Evolutionary conservation across 2,797 vertebrate species (phyloP).

Genomic region (Oreortyx pictus): DNA sequence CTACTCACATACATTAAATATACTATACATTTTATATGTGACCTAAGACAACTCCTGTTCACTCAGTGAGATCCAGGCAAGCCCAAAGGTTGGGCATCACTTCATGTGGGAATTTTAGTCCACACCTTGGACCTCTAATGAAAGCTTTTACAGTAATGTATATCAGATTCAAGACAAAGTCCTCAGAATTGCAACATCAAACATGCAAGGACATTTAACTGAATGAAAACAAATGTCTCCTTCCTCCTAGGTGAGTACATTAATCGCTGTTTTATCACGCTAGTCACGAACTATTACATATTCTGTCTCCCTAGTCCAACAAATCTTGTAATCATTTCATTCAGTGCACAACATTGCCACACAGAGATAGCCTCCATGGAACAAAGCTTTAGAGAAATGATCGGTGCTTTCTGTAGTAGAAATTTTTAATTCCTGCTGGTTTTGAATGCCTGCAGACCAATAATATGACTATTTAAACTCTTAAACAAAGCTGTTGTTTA

Average conservation of each 20-base stretch:
- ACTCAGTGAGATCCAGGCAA: no score
- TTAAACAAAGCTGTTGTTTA: constrained; percentile 64
- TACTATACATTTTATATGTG: no score
- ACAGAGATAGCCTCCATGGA: constrained; percentile 28
- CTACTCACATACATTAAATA: no score
- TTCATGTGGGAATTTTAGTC: background rate
- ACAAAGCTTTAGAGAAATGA: constrained; percentile 58
- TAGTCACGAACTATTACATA: background rate
- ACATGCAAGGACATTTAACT: background rate
- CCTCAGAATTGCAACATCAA: background rate
- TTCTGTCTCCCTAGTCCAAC: background rate
- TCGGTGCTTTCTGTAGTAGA: constrained; percentile 36
- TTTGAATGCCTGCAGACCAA: constrained; percentile 48
- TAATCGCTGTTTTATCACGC: background rate
- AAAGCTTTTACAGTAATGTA: background rate
- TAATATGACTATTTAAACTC: constrained; percentile 64
- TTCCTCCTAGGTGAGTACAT: background rate
- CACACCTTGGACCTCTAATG: background rate
- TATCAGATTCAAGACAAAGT: background rate
- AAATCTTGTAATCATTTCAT: background rate
- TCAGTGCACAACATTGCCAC: background rate
- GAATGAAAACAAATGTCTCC: background rate
- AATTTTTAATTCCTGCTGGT: constrained; percentile 45
- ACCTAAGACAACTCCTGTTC: no score
- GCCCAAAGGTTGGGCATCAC: no score